These are phyloP conservation scores for Cryptocephalus primarius DNA, from an alignment of 2,888 invertebrate species.

Conservation along the genomic window DNA sequence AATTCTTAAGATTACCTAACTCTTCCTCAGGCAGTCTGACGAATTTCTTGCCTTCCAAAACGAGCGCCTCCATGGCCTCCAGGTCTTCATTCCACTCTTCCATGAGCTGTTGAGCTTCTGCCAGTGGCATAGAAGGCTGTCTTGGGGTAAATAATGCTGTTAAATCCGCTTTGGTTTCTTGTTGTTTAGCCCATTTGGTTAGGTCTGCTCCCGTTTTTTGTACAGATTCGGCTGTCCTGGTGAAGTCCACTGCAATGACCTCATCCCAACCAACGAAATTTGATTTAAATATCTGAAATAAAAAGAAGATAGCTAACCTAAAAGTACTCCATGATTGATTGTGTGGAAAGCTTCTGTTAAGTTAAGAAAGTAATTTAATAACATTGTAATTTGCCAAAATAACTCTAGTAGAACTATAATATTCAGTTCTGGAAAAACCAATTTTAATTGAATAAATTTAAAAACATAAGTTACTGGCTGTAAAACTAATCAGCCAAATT, in stretches of 20 bases:
- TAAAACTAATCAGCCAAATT: too few relatives aligned
- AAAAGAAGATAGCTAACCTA: not conserved
- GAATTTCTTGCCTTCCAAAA: constrained; percentile 93
- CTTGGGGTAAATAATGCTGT: constrained; percentile 91
- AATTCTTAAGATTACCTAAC: constrained; percentile 44
- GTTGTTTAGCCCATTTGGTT: constrained; percentile 79
- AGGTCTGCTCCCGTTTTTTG: constrained; percentile 93
- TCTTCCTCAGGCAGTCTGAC: constrained; percentile 94
- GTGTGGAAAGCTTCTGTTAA: too few relatives aligned
- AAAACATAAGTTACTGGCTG: too few relatives aligned
- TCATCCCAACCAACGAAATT: constrained; percentile 99
- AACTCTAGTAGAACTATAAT: too few relatives aligned
- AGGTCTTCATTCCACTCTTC: constrained; percentile 98
- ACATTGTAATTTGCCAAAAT: too few relatives aligned
- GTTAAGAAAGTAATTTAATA: too few relatives aligned
- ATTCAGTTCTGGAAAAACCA: too few relatives aligned
- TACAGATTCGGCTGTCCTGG: constrained; percentile 94
- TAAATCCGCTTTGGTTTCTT: constrained; percentile 88
- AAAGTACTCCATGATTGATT: too few relatives aligned
- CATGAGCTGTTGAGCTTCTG: constrained; percentile 79
- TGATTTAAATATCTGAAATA: constrained; percentile 75
- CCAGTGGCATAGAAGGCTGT: constrained; percentile 74
- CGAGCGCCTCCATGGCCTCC: constrained; percentile 96
- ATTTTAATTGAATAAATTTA: too few relatives aligned
- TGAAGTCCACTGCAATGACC: constrained; percentile 97